These are phyloP conservation scores for Morbakka virulenta DNA, from an alignment of 30 jellyfish, hydroid and myxozoan genomes.

Conservation along the genomic window DNA sequence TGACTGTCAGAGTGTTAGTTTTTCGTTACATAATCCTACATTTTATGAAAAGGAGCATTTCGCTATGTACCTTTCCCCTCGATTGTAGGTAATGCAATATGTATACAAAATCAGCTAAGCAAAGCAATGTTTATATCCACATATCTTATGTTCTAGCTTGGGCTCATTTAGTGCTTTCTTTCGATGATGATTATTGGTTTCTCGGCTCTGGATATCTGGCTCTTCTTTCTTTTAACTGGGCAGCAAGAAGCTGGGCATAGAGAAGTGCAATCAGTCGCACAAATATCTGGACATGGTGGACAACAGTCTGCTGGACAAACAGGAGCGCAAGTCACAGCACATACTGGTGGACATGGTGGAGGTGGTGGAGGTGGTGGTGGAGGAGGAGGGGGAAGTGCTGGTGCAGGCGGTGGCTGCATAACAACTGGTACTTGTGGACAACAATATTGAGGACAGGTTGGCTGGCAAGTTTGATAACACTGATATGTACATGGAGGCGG, in stretches of 20 bases:
- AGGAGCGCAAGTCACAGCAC: slow-evolving; percentile 88
- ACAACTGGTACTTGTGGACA: slow-evolving; percentile 53
- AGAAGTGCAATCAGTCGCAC: slow-evolving; percentile 49
- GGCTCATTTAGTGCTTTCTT: slow-evolving; percentile 69
- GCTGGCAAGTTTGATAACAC: slow-evolving; percentile 93
- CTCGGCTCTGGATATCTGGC: slow-evolving; percentile 65
- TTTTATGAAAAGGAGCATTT: too few species aligned
- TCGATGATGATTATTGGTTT: slow-evolving; percentile 97
- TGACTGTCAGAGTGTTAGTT: neutral
- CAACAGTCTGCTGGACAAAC: slow-evolving; percentile 95
- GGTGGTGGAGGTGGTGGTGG: slow-evolving; percentile 98
- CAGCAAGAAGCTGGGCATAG: slow-evolving; percentile 83
- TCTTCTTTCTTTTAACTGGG: slow-evolving; percentile 69
- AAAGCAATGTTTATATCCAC: neutral
- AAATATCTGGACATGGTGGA: slow-evolving; percentile 59
- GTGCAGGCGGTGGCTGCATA: slow-evolving; percentile 38
- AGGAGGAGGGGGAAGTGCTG: slow-evolving; percentile 82
- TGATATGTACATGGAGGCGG: slow-evolving; percentile 98
- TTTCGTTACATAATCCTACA: too few species aligned
- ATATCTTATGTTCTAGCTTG: neutral
- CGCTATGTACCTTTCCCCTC: too few species aligned
- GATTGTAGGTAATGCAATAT: too few species aligned
- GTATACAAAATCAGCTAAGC: neutral
- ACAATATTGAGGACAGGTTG: slow-evolving; percentile 98
- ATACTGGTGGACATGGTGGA: slow-evolving; percentile 99